Base-by-base conservation (phyloP, 2,113 vertebrate genomes). In the Oreotrochilus melanogaster region DNA sequence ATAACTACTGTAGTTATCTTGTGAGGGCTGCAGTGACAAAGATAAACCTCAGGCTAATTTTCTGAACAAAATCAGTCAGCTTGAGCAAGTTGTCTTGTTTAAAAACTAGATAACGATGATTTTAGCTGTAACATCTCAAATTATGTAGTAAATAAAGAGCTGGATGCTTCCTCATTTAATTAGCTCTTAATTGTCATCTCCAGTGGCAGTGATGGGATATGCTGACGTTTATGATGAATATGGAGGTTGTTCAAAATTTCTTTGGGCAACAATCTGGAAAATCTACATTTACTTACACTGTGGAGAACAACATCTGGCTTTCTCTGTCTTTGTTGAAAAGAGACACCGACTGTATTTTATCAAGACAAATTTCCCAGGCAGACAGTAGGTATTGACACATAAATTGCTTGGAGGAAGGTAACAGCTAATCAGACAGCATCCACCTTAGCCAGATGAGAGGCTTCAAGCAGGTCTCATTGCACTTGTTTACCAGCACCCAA, bases 181-280 rank as follows among this genome's bases (percentile, higher is more conserved):
- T 96, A 92, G 86, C 45, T 93, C 74, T 86, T 94, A 95, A 95
- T 95, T 96, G 81, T 92, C 70, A 69, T 96, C 67, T 96, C 50
- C 42, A 89, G 45, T 91, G 80, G 51, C 51, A 95, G 64, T 70
- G 66, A 71, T 1, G 37, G 62, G 57, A 70, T 86, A 64, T 86
- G 67, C 37, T 12, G 42, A 66, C 47, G 64, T 94, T 94, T 80
- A 58, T 93, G 78, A 95, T 93, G 56, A 85, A 95, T 97, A 71
- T 60, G 94, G 87, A 93, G 93, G 51, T 83, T 57, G 48, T 70
- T 93, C 47, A 93, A 75, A 90, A 93, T 95, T 96, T 92, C 89
- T 96, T 84, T 80, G 50, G 62, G 80, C 31, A 18, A 43, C 93
- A 95, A 61, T 66, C 69, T 97, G 64, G 84, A 96, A 97, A 97